Base-by-base conservation (phyloP, 2,113 vertebrate species). In the Cynocephalus volans region DNA sequence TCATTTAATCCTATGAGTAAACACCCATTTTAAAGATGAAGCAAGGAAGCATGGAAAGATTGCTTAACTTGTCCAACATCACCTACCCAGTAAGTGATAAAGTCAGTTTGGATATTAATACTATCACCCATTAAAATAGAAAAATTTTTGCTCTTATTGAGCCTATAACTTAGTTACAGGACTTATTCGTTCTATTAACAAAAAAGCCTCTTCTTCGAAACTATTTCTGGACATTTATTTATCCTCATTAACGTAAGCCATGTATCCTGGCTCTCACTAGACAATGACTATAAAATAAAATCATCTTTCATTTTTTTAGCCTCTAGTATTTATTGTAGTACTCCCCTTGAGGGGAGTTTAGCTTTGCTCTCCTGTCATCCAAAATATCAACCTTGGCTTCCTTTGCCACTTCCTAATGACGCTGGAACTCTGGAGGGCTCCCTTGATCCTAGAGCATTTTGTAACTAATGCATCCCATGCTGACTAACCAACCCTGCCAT, bases 1-100 rank as follows among this genome's bases (percentile, higher is more conserved):
- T 58, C 48, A 58, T 41, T 64, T 88, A 60, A 75, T 83, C 23
- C 64, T 50, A 21, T 31, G 33, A 84, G 1, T 19, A 65, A 14
- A 62, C 36, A 6, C 1, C 21, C 58, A 94, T 60, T 97, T 94
- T 81, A 92, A 60, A 72, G 58, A 92, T 77, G 7, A 96, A 73
- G 4, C 1, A 67, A 77, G 64, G 11, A 84, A 36, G 7, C 12
- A 60, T 41, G 41, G 52, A 48, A 60, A 79, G 28, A 69, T 60
- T 80, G 31, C 2, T 13, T 31, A 60, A 62, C 23, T 72, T n/a
- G 17, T 36, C 24, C 10, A 52, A 18, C 1, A 14, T 62, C 3
- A 58, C 21, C 10, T 56, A 88, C 26, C 13, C 90, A 81, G 23
- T 73, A 58, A 95, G 33, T 86, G 21, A 1, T 13, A 76, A 85